Evolutionary conservation across 2,113 vertebrate species (phyloP).

Genomic region (Aphelocoma coerulescens): DNA sequence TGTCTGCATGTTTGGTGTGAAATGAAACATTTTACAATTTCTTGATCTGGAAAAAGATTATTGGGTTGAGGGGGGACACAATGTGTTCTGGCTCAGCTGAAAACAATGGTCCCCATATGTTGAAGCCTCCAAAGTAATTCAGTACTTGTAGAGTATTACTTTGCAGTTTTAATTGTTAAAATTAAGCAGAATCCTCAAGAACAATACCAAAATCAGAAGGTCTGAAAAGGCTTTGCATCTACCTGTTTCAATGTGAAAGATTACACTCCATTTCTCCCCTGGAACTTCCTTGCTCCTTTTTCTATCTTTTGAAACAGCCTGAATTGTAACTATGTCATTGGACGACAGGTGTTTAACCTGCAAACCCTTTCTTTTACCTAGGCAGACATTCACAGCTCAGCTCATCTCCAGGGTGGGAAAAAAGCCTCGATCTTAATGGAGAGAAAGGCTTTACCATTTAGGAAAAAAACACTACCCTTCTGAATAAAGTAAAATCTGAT

Average conservation of each 20-base stretch:
- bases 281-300: background rate
- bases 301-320: background rate
- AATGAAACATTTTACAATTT: background rate
- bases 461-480: background rate
- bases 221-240: background rate
- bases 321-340: background rate
- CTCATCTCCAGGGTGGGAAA: background rate
- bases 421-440: background rate
- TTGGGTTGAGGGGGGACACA: rapidly evolving
- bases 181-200: background rate
- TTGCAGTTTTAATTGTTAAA: background rate
- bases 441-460: background rate
- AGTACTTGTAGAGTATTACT: background rate
- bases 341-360: background rate
- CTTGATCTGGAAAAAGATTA: background rate
- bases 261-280: background rate
- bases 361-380: background rate
- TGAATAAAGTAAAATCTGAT: background rate
- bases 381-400: background rate
- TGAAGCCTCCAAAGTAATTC: background rate
- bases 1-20: background rate
- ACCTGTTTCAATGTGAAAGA: background rate
- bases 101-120: background rate
- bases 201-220: background rate
- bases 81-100: background rate